phyloP scores from a whole-genome alignment of 2,888 invertebrate genomes.

The Lepidocyrtoides sp. region DNA sequence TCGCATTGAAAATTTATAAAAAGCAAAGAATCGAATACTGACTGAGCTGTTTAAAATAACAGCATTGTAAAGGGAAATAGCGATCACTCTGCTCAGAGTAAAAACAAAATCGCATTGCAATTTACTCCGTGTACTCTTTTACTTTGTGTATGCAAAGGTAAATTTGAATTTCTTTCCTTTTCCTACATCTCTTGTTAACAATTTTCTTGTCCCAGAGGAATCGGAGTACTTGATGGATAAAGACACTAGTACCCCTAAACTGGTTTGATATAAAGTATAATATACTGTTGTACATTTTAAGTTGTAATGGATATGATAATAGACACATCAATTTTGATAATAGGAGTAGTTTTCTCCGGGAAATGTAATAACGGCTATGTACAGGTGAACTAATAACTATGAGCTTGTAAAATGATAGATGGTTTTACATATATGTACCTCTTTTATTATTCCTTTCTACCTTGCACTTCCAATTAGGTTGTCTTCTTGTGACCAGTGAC shows the following conservation, averaged over 20 bases:
- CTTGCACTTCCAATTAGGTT: conserved; percentile 8
- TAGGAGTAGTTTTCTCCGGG: too few relatives aligned
- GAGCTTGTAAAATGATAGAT: not conserved
- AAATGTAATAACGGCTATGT: not conserved
- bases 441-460: not conserved
- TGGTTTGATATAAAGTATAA: not conserved
- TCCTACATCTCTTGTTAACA: not conserved
- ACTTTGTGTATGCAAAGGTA: too few relatives aligned
- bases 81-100: too few relatives aligned
- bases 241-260: not conserved
- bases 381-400: not conserved
- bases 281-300: not conserved
- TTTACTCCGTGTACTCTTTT: too few relatives aligned
- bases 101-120: too few relatives aligned
- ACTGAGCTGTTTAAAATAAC: too few relatives aligned
- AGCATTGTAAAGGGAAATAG: too few relatives aligned
- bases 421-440: not conserved
- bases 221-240: not conserved
- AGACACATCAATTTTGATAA: not conserved
- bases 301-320: not conserved
- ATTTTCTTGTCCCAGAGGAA: not conserved
- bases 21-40: too few relatives aligned
- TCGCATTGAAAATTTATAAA: not conserved
- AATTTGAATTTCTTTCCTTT: too few relatives aligned
- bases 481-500: not conserved